Conservation (phyloP, 2,113 vertebrate species). For the Seriola dumerili region DNA sequence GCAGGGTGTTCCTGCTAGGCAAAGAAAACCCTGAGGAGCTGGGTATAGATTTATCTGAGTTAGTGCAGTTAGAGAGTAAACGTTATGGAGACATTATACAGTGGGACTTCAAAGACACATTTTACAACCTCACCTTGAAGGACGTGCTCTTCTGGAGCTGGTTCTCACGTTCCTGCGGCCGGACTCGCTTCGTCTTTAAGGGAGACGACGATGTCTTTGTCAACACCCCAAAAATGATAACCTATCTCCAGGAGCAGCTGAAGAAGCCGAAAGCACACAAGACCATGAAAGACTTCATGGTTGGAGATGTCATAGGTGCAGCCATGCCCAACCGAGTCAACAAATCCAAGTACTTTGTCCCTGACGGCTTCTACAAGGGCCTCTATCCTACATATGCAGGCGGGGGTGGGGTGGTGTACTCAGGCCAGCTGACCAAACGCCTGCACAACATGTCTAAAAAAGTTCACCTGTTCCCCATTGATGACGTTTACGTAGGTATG, state of each 20-base stretch:
- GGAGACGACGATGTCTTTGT: conserved; percentile 86
- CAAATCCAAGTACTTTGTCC: conserved; percentile 82
- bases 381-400: conserved; percentile 82
- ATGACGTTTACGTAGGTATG: conserved; percentile 86
- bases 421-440: conserved; percentile 70
- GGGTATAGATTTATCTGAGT: background rate
- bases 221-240: conserved; percentile 76
- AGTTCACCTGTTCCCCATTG: conserved; percentile 84
- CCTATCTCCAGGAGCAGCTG: conserved; percentile 67
- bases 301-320: conserved; percentile 75
- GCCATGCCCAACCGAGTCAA: conserved; percentile 50
- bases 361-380: conserved; percentile 80
- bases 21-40: conserved; percentile 25
- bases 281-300: conserved; percentile 72
- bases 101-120: conserved; percentile 85
- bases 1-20: conserved; percentile 82
- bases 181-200: conserved; percentile 79
- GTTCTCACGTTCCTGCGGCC: conserved; percentile 71
- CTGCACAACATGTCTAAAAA: conserved; percentile 71
- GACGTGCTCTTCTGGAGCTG: conserved; percentile 86
- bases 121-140: conserved; percentile 87
- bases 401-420: conserved; percentile 84
- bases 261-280: background rate
- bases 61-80: conserved; percentile 69
- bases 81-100: conserved; percentile 80